Percentiles rank a stretch among this genome's conserved stretches.
Evolutionary conservation across 2,888 invertebrate species (phyloP).

Genomic region (Dastarcus helophoroides): DNA sequence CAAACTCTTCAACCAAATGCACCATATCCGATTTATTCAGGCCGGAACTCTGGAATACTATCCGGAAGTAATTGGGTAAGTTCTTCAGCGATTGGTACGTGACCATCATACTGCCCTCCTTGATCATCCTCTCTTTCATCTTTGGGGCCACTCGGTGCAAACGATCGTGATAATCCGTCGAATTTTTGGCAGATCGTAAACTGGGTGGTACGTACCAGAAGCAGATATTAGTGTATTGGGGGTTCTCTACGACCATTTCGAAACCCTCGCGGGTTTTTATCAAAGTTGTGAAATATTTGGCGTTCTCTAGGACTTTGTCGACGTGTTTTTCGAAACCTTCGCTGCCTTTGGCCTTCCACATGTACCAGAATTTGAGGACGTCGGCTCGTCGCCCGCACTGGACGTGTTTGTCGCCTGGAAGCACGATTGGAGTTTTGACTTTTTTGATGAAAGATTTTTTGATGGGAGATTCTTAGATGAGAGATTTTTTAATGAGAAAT

Average conservation of each 20-base stretch:
- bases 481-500: too few species aligned
- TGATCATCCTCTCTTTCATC: constrained; percentile 92
- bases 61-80: constrained; percentile 87
- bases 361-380: constrained; percentile 94
- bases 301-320: constrained; percentile 64
- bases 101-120: constrained; percentile 89
- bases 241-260: constrained; percentile 58
- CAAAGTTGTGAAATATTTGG: constrained; percentile 56
- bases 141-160: constrained; percentile 78
- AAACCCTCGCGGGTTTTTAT: constrained; percentile 62
- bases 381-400: constrained; percentile 95
- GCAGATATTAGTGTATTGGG: constrained; percentile 90
- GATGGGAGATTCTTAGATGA: too few species aligned
- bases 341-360: constrained; percentile 94
- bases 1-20: constrained; percentile 80
- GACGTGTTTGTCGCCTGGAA: constrained; percentile 77
- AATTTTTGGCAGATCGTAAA: constrained; percentile 40
- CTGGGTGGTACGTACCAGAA: constrained; percentile 92
- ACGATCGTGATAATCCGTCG: constrained; percentile 45
- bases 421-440: too few species aligned
- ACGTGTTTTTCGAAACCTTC: constrained; percentile 67
- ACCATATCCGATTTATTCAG: constrained; percentile 73
- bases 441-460: too few species aligned
- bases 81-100: constrained; percentile 85
- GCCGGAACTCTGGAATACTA: constrained; percentile 86